These are phyloP conservation scores for Corydoras sp. DNA, from an alignment of 2,113 vertebrate genomes.

Conservation along the genomic window DNA sequence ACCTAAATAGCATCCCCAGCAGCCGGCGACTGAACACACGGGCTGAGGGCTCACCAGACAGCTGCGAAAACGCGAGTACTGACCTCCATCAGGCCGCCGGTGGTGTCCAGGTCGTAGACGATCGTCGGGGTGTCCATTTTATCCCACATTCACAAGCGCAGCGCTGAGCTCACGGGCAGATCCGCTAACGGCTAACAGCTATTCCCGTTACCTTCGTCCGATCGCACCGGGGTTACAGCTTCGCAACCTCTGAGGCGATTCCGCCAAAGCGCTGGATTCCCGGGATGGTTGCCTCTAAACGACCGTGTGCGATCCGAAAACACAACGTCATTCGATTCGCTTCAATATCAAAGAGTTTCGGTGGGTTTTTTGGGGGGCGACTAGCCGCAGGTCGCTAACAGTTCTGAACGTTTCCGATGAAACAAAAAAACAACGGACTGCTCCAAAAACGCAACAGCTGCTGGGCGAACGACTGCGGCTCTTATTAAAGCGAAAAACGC, in stretches of 20 bases:
- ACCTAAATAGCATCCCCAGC: neutral
- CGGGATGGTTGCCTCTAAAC: neutral
- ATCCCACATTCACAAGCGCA: constrained; percentile 74
- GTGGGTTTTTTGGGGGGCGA: constrained; percentile 3
- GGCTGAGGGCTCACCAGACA: neutral
- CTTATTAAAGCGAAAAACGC: neutral
- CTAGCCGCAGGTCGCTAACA: constrained; percentile 6
- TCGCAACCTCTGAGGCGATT: neutral
- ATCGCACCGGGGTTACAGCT: neutral
- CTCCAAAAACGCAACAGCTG: neutral
- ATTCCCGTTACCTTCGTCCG: constrained; percentile 5
- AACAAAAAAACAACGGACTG: neutral
- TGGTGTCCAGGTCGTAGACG: constrained; percentile 84
- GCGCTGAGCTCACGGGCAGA: constrained; percentile 35
- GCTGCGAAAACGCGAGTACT: constrained; percentile 32
- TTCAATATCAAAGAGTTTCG: neutral
- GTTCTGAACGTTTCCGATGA: neutral
- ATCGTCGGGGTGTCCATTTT: constrained; percentile 87
- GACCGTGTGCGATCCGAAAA: neutral
- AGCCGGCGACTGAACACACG: neutral
- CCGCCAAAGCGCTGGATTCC: neutral
- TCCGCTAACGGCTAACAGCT: constrained; percentile 19
- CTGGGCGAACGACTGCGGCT: neutral
- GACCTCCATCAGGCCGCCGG: constrained; percentile 83
- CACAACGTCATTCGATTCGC: neutral